Percentiles rank a stretch among this genome's conserved stretches.
phyloP scores from a whole-genome alignment of 2,888 invertebrate species.

The Bellardia bayeri region DNA sequence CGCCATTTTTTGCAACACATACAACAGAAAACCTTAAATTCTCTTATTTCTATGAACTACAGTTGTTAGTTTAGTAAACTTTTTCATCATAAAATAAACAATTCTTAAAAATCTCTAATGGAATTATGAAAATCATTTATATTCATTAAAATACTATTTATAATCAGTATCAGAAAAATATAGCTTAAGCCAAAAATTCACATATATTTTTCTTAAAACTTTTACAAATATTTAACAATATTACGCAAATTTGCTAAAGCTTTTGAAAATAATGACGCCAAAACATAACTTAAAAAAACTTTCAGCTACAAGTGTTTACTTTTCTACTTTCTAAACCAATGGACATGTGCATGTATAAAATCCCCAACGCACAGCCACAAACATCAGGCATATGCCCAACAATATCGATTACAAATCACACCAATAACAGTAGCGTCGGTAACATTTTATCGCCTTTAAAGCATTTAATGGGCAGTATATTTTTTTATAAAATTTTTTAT shows the following conservation, averaged over 20 bases:
- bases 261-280: not conserved
- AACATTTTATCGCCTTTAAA: not conserved
- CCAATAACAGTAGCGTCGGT: not conserved
- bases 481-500: not conserved
- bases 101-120: too few relatives aligned
- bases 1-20: too few relatives aligned
- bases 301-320: not conserved
- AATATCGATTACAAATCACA: not conserved
- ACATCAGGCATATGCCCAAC: not conserved
- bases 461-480: not conserved
- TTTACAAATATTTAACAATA: not conserved
- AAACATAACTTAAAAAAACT: not conserved
- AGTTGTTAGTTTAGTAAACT: too few relatives aligned
- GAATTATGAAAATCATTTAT: not conserved
- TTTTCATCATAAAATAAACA: too few relatives aligned
- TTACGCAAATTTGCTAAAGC: not conserved
- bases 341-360: not conserved
- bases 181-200: not conserved
- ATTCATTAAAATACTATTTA: not conserved
- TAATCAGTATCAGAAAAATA: too few relatives aligned
- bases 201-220: not conserved
- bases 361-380: not conserved
- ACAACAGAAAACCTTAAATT: too few relatives aligned
- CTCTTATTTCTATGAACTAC: too few relatives aligned
- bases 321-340: slow-evolving; percentile 8